Conservation (phyloP, 2,888 invertebrate species). For the Malthinus seriepunctatus region DNA sequence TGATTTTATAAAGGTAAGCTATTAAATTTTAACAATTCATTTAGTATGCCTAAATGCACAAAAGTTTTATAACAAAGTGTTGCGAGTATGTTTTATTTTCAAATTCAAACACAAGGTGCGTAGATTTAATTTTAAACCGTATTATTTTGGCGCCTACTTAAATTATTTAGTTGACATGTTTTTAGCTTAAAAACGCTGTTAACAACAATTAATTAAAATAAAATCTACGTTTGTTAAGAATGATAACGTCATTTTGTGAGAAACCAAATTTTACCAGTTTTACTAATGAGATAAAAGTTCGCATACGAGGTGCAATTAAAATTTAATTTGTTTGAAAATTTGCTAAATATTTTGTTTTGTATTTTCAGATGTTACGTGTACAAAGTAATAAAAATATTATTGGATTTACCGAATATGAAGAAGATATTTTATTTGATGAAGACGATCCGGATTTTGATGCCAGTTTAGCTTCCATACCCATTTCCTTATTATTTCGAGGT, state of each 20-base stretch:
- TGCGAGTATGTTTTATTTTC: no score
- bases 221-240: no score
- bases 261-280: neutral
- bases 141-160: no score
- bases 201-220: no score
- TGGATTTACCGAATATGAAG: slow-evolving; percentile 51
- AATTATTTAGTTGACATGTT: no score
- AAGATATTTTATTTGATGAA: slow-evolving; percentile 51
- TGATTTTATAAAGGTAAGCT: neutral
- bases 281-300: no score
- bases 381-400: slow-evolving; percentile 45
- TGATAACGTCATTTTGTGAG: no score
- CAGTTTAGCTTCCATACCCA: slow-evolving; percentile 26
- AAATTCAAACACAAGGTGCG: no score
- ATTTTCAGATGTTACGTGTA: slow-evolving; percentile 45
- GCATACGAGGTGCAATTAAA: no score
- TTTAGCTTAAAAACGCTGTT: no score
- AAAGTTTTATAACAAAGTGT: no score
- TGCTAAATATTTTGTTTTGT: neutral
- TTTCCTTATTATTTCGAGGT: slow-evolving; percentile 40
- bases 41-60: neutral
- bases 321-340: neutral
- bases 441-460: slow-evolving; percentile 52
- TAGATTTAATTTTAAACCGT: no score
- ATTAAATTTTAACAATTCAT: neutral